Conservation (phyloP, 2,797 vertebrate genomes). For the Chelon labrosus region DNA sequence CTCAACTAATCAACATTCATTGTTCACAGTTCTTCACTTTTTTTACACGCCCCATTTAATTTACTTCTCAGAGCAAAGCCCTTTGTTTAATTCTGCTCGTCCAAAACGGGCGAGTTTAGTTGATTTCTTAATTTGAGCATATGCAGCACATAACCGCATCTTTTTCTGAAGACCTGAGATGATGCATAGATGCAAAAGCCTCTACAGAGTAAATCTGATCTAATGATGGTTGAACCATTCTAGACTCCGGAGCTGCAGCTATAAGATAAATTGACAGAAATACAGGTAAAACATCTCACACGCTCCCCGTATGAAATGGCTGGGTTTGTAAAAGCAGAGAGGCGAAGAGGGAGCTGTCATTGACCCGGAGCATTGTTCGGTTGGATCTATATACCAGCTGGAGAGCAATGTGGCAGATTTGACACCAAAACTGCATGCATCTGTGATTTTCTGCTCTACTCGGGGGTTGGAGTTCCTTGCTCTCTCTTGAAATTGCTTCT, state of each 20-base stretch:
- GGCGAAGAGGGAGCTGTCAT: conserved; percentile 16
- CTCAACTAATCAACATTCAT: background rate
- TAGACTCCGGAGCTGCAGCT: conserved; percentile 10
- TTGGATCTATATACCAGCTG: conserved; percentile 10
- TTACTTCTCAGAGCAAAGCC: conserved; percentile 4
- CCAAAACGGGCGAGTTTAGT: background rate
- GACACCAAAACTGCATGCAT: conserved; percentile 14
- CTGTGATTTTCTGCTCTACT: conserved; percentile 25
- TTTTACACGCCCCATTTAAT: background rate
- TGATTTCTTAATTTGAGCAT: background rate
- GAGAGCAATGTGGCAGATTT: conserved; percentile 30
- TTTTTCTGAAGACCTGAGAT: background rate
- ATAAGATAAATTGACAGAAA: background rate
- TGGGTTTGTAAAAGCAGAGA: background rate
- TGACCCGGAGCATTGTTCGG: conserved; percentile 34
- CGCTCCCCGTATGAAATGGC: conserved; percentile 1
- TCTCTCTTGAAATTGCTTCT: conserved; percentile 5
- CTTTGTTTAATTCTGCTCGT: background rate
- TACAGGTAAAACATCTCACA: background rate
- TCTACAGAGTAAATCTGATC: conserved; percentile 4
- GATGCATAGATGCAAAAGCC: conserved; percentile 13
- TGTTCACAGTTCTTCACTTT: background rate
- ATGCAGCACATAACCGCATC: background rate
- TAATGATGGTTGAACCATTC: background rate
- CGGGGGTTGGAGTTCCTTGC: conserved; percentile 14